Percentiles rank a stretch among this genome's conserved stretches.
Conservation (phyloP, 2,888 invertebrate species). For the Tiphia femorata region DNA sequence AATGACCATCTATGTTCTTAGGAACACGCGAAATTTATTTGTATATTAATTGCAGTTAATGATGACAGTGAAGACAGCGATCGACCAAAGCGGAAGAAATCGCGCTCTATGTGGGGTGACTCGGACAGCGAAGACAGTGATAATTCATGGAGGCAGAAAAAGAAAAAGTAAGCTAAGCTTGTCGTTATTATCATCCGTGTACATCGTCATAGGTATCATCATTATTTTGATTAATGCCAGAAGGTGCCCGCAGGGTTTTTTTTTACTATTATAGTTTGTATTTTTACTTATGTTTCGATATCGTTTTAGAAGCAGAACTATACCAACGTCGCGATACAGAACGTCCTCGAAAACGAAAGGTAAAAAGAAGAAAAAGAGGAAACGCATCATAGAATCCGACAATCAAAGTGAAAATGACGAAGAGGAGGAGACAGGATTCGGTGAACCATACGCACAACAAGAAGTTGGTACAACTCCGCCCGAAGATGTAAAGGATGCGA, state of each 20-base stretch:
- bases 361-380: conserved; percentile 69
- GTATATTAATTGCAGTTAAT: conserved; percentile 63
- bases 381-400: conserved; percentile 65
- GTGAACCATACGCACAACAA: conserved; percentile 67
- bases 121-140: conserved; percentile 76
- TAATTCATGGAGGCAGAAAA: conserved; percentile 71
- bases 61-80: conserved; percentile 74
- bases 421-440: conserved; percentile 66
- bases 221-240: too few species aligned
- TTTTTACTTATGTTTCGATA: too few species aligned
- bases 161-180: conserved; percentile 64
- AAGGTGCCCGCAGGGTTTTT: too few species aligned
- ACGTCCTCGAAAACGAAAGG: conserved; percentile 62
- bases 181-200: too few species aligned
- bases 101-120: conserved; percentile 72
- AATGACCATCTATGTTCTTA: conserved; percentile 6
- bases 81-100: conserved; percentile 72
- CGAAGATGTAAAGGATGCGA: conserved; percentile 17
- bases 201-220: too few species aligned
- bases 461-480: conserved; percentile 9
- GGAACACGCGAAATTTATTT: background rate
- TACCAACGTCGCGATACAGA: conserved; percentile 51
- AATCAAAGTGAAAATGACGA: conserved; percentile 67
- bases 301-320: conserved; percentile 54
- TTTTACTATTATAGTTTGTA: too few species aligned